Evolutionary conservation across 2,888 invertebrate genomes (phyloP).

Genomic region (Adela reaumurella): DNA sequence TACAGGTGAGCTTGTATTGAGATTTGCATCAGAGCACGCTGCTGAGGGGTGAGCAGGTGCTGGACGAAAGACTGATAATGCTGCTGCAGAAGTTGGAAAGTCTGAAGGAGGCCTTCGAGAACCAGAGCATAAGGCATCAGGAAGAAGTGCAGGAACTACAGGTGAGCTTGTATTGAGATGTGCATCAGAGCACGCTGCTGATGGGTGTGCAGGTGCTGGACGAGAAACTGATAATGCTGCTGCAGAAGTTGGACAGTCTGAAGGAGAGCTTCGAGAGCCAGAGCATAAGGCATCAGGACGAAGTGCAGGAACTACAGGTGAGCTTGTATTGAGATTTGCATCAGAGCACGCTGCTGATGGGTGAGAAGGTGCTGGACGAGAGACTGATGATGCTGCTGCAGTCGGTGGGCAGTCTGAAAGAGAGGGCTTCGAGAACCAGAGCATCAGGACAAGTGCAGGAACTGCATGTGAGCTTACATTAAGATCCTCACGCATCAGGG

Average conservation of each 20-base stretch:
- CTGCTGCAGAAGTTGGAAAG: constrained; percentile 62
- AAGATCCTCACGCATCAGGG: constrained; percentile 64
- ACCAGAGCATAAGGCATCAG: constrained; percentile 53
- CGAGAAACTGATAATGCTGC: constrained; percentile 50
- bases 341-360: constrained; percentile 64
- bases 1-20: constrained; percentile 44
- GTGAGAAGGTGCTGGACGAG: constrained; percentile 54
- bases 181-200: constrained; percentile 64
- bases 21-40: constrained; percentile 62
- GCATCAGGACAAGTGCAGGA: constrained; percentile 51
- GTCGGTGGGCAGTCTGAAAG: constrained; percentile 62
- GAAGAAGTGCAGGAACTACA: constrained; percentile 58
- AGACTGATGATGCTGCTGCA: constrained; percentile 51
- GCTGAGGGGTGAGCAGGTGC: constrained; percentile 56
- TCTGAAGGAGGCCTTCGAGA: constrained; percentile 58
- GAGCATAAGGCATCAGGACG: constrained; percentile 48
- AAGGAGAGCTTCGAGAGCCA: constrained; percentile 61
- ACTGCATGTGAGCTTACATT: constrained; percentile 50
- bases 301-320: constrained; percentile 60
- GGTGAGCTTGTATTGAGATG: constrained; percentile 55
- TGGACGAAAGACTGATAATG: constrained; percentile 51
- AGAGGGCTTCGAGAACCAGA: constrained; percentile 60
- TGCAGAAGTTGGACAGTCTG: constrained; percentile 62
- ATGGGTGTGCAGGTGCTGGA: constrained; percentile 57
- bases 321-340: constrained; percentile 37